phyloP scores from a whole-genome alignment of 2,888 invertebrate genomes.

The Hartigia nigra region DNA sequence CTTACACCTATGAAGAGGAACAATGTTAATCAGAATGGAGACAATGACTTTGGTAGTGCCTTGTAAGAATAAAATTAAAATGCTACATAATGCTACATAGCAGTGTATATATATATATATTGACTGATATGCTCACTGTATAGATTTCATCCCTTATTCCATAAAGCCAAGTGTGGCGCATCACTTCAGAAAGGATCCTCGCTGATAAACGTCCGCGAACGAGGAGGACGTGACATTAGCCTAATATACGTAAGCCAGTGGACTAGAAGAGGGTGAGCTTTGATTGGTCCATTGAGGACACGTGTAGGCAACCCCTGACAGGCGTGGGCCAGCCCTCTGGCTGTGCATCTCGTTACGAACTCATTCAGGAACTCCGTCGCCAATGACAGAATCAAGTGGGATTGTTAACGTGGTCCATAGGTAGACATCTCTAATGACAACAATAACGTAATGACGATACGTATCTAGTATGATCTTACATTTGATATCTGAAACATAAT shows the following conservation, averaged over 20 bases:
- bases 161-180: not conserved
- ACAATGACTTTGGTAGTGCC: not conserved
- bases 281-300: slow-evolving; percentile 66
- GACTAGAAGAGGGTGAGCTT: slow-evolving; percentile 59
- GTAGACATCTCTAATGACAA: not conserved
- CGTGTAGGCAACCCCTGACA: slow-evolving; percentile 51
- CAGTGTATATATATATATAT: not conserved
- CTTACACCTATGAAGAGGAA: not conserved
- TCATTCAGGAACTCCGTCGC: slow-evolving; percentile 62
- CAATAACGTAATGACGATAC: not conserved
- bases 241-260: slow-evolving; percentile 43
- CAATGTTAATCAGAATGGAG: not conserved
- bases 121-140: not conserved
- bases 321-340: slow-evolving; percentile 55
- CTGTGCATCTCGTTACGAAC: slow-evolving; percentile 65
- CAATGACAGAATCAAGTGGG: slow-evolving; percentile 62
- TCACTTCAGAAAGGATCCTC: not conserved
- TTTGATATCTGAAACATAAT: not conserved
- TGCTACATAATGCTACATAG: no score
- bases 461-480: not conserved
- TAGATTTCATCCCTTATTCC: not conserved
- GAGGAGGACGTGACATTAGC: slow-evolving; percentile 33
- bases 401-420: slow-evolving; percentile 52
- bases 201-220: not conserved
- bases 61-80: not conserved